phyloP scores from a whole-genome alignment of 2,113 vertebrate species.

The Oryctolagus cuniculus region mOryCun1.1 NC_091438.1:95745001-95745500 shows the following conservation, averaged over 20 bases:
- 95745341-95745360: constrained; percentile 3
- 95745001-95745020: neutral
- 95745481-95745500: neutral
- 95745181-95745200: neutral
- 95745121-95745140: neutral
- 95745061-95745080: neutral
- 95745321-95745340: neutral
- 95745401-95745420: neutral
- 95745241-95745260: constrained; percentile 47
- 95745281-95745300: constrained; percentile 51
- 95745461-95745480: neutral
- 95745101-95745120: neutral
- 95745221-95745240: constrained; percentile 48
- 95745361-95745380: neutral
- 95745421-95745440: neutral
- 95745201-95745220: neutral
- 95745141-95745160: neutral
- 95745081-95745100: too few species aligned
- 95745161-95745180: neutral
- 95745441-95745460: neutral
- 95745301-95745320: neutral
- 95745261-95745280: constrained; percentile 54
- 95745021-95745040: neutral
- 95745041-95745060: neutral
- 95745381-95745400: neutral